A percentile compares a stretch with the other conserved stretches of the same genome.
Conservation (phyloP, 1,140 invertebrate genomes). For the Maniola jurtina region DNA sequence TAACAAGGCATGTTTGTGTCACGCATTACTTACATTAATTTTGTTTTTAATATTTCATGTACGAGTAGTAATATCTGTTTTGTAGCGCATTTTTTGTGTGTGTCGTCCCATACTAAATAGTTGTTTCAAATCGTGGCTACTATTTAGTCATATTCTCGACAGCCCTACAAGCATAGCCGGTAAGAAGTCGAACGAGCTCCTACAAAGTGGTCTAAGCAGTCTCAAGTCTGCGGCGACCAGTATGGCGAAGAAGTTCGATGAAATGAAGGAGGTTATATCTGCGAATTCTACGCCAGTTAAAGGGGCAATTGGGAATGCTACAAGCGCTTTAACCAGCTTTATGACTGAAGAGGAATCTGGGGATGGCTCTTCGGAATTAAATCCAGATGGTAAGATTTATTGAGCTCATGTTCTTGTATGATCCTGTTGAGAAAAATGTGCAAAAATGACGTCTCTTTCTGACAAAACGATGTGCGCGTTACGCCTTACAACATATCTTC, state of each 20-base stretch:
- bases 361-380: constrained; percentile 72
- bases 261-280: constrained; percentile 95
- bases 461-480: too few relatives aligned
- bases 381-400: constrained; percentile 62
- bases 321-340: constrained; percentile 60
- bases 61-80: not conserved
- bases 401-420: not conserved
- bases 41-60: not conserved
- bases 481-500: too few relatives aligned
- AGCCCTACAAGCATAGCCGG: constrained; percentile 90
- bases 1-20: constrained; percentile 1
- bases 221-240: constrained; percentile 92
- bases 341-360: constrained; percentile 68
- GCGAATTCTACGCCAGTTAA: constrained; percentile 92
- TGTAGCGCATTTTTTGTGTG: not conserved
- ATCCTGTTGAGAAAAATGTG: too few relatives aligned
- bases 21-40: not conserved
- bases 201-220: constrained; percentile 91
- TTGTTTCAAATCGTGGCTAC: constrained; percentile 4
- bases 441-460: too few relatives aligned
- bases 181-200: constrained; percentile 92
- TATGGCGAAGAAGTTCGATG: constrained; percentile 93
- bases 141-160: constrained; percentile 26
- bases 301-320: constrained; percentile 71
- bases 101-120: not conserved